These are phyloP conservation scores for Notoglanidium macrostoma DNA, from an alignment of 2,797 vertebrate genomes.

Conservation along the genomic window DNA sequence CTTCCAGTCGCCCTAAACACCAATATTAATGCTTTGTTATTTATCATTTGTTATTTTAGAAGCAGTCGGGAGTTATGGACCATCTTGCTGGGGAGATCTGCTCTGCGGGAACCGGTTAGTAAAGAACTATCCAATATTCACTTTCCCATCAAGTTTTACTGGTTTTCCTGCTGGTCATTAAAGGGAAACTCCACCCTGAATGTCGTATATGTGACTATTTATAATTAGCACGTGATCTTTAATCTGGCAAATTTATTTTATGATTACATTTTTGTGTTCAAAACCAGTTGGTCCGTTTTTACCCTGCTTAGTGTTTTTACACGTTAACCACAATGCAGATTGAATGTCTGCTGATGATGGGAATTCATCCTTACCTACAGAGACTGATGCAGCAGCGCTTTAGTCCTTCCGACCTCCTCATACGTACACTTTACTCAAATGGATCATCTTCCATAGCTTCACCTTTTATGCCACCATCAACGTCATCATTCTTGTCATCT, in stretches of 20 bases:
- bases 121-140: background rate
- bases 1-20: background rate
- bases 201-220: background rate
- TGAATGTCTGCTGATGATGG: background rate
- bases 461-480: too few species aligned
- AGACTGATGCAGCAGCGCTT: background rate
- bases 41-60: constrained; percentile 65
- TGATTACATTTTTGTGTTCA: background rate
- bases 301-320: background rate
- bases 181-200: background rate
- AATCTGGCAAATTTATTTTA: background rate
- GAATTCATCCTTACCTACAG: background rate
- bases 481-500: background rate
- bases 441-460: too few species aligned
- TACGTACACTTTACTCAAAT: background rate
- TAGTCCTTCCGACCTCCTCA: background rate
- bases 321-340: background rate
- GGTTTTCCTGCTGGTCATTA: background rate
- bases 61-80: constrained; percentile 96
- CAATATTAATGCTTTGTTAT: background rate
- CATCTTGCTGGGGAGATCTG: constrained; percentile 91
- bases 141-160: background rate
- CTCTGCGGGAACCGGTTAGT: constrained; percentile 91
- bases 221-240: background rate
- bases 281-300: background rate